Evolutionary conservation across 2,888 invertebrate genomes (phyloP), one percentile per base, ranked within the genome.

Genomic region (Morpho helenor): DNA sequence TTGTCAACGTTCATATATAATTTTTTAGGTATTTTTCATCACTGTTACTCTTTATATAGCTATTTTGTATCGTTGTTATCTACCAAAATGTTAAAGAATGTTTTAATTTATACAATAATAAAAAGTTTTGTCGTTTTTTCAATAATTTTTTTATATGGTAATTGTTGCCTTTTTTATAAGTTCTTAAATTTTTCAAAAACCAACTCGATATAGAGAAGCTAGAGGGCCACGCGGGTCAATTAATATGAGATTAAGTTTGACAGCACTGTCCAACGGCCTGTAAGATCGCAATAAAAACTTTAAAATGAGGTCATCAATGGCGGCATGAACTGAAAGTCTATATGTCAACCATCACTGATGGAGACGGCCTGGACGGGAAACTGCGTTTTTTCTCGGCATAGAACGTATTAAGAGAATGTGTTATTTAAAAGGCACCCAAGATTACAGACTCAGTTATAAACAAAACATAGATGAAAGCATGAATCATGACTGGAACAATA

Each of bases 221-320:
- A 65, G 60, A 57, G 66, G 55, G 64, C 64, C 63, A 59, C 49
- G 65, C 63, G 63, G 65, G 65, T 66, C 65, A 65, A 61, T 61
- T 41, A 57, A 66, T 63, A 65, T 63, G 61, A 44, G 54, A 60
- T 64, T 66, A 61, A 63, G 57, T 63, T 66, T 62, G 64, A 68
- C 8, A 65, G 61, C 66, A 58, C 61, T 65, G 62, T 52, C 64
- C 63, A 43, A 60, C 62, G 64, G 66, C 65, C 61, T 66, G 59
- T 16, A 16, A 16, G 16, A 16, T 16, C 16, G 16, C 16, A 16
- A 16, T 1, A 16, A 16, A 16, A 16, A 16, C 16, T 2, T 2
- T 62, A 64, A 61, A 62, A 61, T 22, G 63, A 62, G 65, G 62
- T 66, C 63, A 62, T 41, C 62, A 62, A 53, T 63, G 65, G 62